phyloP scores from a whole-genome alignment of 2,113 vertebrate genomes.

The Corythornis vintsioides region DNA sequence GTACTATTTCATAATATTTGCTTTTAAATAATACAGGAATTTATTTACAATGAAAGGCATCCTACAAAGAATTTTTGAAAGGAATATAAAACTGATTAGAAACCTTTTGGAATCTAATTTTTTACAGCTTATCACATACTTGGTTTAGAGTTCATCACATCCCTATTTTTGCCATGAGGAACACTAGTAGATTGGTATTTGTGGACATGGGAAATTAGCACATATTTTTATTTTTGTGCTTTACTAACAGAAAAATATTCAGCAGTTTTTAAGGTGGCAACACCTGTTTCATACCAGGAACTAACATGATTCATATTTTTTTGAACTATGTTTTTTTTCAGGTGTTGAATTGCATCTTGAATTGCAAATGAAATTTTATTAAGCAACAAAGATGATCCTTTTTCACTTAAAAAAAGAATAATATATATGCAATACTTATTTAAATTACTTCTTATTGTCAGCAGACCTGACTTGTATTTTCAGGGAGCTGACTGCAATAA shows the following conservation, averaged over 20 bases:
- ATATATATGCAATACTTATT: neutral
- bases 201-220: neutral
- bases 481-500: neutral
- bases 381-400: neutral
- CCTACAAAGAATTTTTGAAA: neutral
- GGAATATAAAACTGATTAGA: neutral
- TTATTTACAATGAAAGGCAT: neutral
- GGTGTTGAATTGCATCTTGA: neutral
- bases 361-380: neutral
- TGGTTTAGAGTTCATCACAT: neutral
- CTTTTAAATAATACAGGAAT: neutral
- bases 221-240: neutral
- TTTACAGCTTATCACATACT: neutral
- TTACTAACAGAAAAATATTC: neutral
- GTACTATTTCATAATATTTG: neutral
- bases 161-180: neutral
- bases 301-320: neutral
- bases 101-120: neutral
- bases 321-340: neutral
- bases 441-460: neutral
- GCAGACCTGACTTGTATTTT: neutral
- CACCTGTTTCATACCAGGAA: neutral
- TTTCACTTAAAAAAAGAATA: neutral
- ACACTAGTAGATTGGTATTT: neutral
- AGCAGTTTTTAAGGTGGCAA: neutral